Evolutionary conservation across 1,140 invertebrate species (phyloP), one percentile per base, ranked within the genome.

Genomic region (Drosophila suzukii): DNA sequence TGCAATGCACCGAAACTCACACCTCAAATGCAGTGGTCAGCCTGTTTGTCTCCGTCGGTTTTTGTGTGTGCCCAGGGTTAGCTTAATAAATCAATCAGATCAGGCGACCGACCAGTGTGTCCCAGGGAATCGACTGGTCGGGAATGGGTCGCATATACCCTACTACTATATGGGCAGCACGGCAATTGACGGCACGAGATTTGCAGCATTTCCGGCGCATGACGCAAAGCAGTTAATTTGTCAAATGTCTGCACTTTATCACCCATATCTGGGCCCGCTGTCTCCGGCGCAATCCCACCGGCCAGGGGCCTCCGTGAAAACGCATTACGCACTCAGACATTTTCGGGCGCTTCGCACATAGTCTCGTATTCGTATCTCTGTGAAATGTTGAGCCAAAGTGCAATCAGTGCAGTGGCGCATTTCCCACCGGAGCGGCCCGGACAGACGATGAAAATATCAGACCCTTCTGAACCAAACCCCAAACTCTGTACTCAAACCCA

Each of bases 171-270:
- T n/a, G 30, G 30, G 39, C 60, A 72, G 47, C 27, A 67, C 44
- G 46, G 41, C 75, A 57, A 85, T 75, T 81, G 83, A 86, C 72
- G 61, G 57, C 46, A 75, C 68, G 78, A 78, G 77, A 67, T 75
- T 76, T 76, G 61, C 81, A 86, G 75, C 83, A 88, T 88, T 82
- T 82, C 82, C 82, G 83, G 66, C 76, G 80, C 83, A 88, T 77
- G 74, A 59, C 79, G 80, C 83, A 88, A 81, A 90, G 81, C 86
- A 90, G 81, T 90, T 90, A 90, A 90, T 90, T 90, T 90, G 86
- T 90, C 85, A 90, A 90, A 90, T 90, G 85, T 90, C 86, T 85
- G 81, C 85, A 90, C 85, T 90, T 90, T 90, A 90, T 90, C 85
- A 90, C 86, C 68, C 80, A 89, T 89, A 89, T 89, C 84, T 77